Conservation (phyloP, 2,113 vertebrate genomes). For the Neodontobutis hainanensis region DNA sequence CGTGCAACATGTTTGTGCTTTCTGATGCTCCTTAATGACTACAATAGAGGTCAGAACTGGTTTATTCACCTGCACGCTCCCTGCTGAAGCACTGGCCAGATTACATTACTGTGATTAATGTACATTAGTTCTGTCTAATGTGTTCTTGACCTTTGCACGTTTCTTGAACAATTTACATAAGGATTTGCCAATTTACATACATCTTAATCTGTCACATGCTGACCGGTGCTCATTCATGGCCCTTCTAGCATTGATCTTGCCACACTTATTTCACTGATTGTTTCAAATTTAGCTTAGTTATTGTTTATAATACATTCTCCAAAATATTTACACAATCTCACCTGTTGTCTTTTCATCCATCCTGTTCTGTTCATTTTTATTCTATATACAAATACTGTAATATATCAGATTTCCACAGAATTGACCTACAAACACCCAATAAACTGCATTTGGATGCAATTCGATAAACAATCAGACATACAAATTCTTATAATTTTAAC, state of each 20-base stretch:
- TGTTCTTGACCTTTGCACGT: slow-evolving; percentile 16
- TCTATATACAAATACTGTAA: too few relatives aligned
- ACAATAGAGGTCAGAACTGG: slow-evolving; percentile 7
- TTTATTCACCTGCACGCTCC: background rate
- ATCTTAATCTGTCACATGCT: background rate
- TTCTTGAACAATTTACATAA: background rate
- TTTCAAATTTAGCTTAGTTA: background rate
- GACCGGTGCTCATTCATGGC: background rate
- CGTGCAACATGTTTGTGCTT: background rate
- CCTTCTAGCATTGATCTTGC: slow-evolving; percentile 6
- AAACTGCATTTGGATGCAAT: too few relatives aligned
- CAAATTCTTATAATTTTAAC: too few relatives aligned
- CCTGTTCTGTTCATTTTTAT: too few relatives aligned
- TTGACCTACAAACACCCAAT: too few relatives aligned
- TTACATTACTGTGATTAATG: slow-evolving; percentile 14
- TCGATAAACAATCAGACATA: too few relatives aligned
- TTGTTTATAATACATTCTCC: background rate
- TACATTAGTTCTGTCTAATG: background rate
- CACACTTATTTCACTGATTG: background rate
- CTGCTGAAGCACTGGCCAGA: background rate
- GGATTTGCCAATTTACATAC: background rate
- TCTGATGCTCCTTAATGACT: background rate
- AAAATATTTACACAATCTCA: background rate
- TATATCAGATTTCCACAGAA: too few relatives aligned
- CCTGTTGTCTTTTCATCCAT: background rate